Percentiles rank a stretch among this genome's conserved stretches.
phyloP scores from a whole-genome alignment of 2,888 invertebrate genomes.

The Chloromyia formosa region DNA sequence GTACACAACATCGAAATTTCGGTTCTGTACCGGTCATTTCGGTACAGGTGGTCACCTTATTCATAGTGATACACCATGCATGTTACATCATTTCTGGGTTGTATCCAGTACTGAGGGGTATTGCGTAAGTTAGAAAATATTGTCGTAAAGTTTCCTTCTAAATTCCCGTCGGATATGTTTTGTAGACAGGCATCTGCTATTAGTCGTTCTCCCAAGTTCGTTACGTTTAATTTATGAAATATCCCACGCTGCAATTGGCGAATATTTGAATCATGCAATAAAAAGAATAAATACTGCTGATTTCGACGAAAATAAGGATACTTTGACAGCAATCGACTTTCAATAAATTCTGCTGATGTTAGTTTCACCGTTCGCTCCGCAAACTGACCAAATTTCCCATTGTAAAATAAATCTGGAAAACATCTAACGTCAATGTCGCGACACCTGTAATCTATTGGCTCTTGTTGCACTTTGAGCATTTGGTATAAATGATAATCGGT shows the following conservation, averaged over 20 bases:
- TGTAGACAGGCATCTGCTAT: background rate
- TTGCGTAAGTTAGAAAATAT: slow-evolving; percentile 34
- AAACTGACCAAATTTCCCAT: slow-evolving; percentile 48
- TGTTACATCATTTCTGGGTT: slow-evolving; percentile 51
- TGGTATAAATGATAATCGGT: slow-evolving; percentile 51
- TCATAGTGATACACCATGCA: slow-evolving; percentile 49
- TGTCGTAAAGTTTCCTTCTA: slow-evolving; percentile 51
- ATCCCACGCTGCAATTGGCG: slow-evolving; percentile 53
- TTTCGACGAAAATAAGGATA: slow-evolving; percentile 53
- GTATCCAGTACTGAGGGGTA: slow-evolving; percentile 52
- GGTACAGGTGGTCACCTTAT: too few species aligned
- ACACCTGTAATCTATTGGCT: slow-evolving; percentile 51
- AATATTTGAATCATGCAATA: slow-evolving; percentile 52
- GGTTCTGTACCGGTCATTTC: too few species aligned
- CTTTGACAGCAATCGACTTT: slow-evolving; percentile 52
- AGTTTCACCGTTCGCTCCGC: slow-evolving; percentile 47
- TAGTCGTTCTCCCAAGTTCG: slow-evolving; percentile 9
- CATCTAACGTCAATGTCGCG: slow-evolving; percentile 51
- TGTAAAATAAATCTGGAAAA: slow-evolving; percentile 52
- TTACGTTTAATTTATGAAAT: slow-evolving; percentile 53
- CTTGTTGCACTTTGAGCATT: slow-evolving; percentile 51
- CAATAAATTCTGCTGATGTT: slow-evolving; percentile 50
- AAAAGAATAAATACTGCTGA: slow-evolving; percentile 51
- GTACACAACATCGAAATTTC: too few species aligned
- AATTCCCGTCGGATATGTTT: slow-evolving; percentile 47